Percentiles rank a stretch among this genome's conserved stretches.
phyloP scores from a whole-genome alignment of 2,888 invertebrate genomes.

The Tiphia femorata region DNA sequence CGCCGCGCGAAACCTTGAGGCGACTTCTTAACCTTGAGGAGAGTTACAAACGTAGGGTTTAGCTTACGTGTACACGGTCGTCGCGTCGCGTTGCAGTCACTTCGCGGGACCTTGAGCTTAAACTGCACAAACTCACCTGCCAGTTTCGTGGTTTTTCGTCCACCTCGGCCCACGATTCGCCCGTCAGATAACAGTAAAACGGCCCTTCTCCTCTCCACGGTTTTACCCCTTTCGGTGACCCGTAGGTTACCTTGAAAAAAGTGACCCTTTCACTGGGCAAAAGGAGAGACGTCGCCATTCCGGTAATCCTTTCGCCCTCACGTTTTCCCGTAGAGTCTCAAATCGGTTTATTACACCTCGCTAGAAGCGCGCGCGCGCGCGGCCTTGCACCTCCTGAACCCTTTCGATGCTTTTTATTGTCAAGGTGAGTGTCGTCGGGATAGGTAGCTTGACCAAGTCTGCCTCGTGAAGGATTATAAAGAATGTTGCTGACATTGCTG shows the following conservation, averaged over 20 bases:
- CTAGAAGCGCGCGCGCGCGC: conserved; percentile 26
- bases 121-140: conserved; percentile 54
- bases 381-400: conserved; percentile 34
- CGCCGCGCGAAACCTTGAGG: conserved; percentile 31
- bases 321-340: conserved; percentile 32
- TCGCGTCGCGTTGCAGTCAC: too few relatives aligned
- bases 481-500: too few relatives aligned
- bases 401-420: conserved; percentile 47
- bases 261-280: neutral
- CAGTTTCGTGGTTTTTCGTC: conserved; percentile 57
- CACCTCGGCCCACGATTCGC: conserved; percentile 49
- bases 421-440: conserved; percentile 50
- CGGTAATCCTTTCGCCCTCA: conserved; percentile 18
- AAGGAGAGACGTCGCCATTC: conserved; percentile 10
- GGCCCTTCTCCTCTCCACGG: too few relatives aligned
- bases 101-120: conserved; percentile 58
- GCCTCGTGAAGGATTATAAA: conserved; percentile 22
- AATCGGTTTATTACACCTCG: conserved; percentile 52
- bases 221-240: conserved; percentile 52
- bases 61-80: too few relatives aligned
- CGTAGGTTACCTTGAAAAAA: conserved; percentile 4
- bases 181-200: conserved; percentile 52
- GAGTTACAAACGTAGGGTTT: conserved; percentile 10
- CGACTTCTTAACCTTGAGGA: conserved; percentile 31
- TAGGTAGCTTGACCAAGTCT: conserved; percentile 26